Evolutionary conservation across 2,888 invertebrate genomes (phyloP), one percentile per base, ranked within the genome.

Genomic region (Apotomis betuletana): DNA sequence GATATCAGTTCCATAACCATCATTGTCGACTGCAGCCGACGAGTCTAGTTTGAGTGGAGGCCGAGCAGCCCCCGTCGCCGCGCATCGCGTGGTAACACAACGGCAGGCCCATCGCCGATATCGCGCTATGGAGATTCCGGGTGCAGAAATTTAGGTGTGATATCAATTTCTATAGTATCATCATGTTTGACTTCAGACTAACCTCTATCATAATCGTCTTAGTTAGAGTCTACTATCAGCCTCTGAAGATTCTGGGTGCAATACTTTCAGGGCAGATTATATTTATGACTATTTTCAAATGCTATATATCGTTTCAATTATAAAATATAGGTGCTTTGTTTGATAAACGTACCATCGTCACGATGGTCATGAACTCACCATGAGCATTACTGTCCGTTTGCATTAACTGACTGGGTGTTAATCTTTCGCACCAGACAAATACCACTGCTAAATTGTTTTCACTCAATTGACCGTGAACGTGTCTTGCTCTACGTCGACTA

Each of bases 81-180:
- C 95, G 96, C 78, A 96, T 98, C 79, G 94, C 96, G 80, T 98
- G 98, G 98, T 27, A 27, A 27, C 96, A 95, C 92, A 96, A 96
- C 92, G 95, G 95, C 77, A 91, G 92, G 81, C 95, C 95, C 80
- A 94, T 95, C 78, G 93, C 94, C 70, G 93, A 95, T 79, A 94
- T 94, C 82, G 94, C 94, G 73, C 92, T 94, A 75, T 90, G 91
- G 77, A 89, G 94, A 82, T 92, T 94, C 85, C 94, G 94, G 89
- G 95, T 95, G 92, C 94, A 94, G 82, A 94, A 93, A 84, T 95
- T 92, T 38, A 9, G 95, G 95, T 95, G 76, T 81, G 86, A n/a
- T n/a, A 49, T 49, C 27, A 27, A 27, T 49, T 49, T 49, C 49
- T 41, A 6, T 41, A 41, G 6, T 6, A 6, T 41, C 41, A 41